Evolutionary conservation across 2,797 vertebrate genomes (phyloP).

Genomic region (Anas capensis): DNA sequence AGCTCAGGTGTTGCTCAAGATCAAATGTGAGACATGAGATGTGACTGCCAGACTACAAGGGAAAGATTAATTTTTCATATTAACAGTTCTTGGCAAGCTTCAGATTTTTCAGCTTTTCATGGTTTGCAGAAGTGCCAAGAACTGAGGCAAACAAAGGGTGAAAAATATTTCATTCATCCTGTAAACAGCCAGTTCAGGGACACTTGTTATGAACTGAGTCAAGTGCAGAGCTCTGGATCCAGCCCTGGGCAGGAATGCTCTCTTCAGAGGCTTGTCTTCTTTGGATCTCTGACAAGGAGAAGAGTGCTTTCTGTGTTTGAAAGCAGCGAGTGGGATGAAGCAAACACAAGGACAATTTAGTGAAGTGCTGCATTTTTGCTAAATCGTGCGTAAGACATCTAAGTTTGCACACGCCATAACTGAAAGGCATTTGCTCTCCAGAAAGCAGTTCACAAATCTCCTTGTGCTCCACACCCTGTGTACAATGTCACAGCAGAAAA

Average conservation of each 20-base stretch:
- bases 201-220: slow-evolving; percentile 10
- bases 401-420: slow-evolving; percentile 16
- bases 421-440: background rate
- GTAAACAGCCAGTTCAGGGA: slow-evolving; percentile 51
- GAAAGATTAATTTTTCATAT: slow-evolving; percentile 8
- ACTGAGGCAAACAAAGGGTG: slow-evolving; percentile 51
- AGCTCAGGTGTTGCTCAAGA: slow-evolving; percentile 28
- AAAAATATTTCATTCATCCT: slow-evolving; percentile 50
- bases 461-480: background rate
- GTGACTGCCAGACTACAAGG: slow-evolving; percentile 2
- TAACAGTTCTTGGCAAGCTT: slow-evolving; percentile 35
- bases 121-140: slow-evolving; percentile 55
- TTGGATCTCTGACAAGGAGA: slow-evolving; percentile 25
- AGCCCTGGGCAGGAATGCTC: slow-evolving; percentile 47
- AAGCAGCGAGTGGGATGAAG: slow-evolving; percentile 44
- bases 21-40: background rate
- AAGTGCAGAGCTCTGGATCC: slow-evolving; percentile 34
- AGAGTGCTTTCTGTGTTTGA: slow-evolving; percentile 40
- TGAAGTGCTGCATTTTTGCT: slow-evolving; percentile 9
- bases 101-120: slow-evolving; percentile 42
- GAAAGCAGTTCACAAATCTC: slow-evolving; percentile 3
- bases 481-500: background rate
- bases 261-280: slow-evolving; percentile 35
- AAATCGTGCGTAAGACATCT: background rate
- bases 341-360: slow-evolving; percentile 33